Conservation (phyloP, 2,888 invertebrate species). For the Theodoxus fluviatilis region DNA sequence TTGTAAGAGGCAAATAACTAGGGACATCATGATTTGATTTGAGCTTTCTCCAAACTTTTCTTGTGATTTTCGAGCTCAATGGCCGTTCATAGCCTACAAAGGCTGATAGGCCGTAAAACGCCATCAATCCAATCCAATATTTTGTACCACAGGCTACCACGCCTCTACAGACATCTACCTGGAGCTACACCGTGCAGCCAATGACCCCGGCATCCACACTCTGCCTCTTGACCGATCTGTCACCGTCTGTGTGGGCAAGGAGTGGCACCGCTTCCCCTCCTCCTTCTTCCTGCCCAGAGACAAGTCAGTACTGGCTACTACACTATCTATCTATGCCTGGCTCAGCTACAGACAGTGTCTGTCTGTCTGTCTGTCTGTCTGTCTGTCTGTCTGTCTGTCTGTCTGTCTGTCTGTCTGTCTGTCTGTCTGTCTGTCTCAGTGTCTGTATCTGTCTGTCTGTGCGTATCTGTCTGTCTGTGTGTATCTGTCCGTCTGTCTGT, state of each 20-base stretch:
- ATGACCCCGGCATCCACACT: conserved; percentile 66
- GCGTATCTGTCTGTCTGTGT: too few relatives aligned
- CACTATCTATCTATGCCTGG: too few relatives aligned
- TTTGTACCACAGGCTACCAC: conserved; percentile 73
- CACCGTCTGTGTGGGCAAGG: conserved; percentile 92
- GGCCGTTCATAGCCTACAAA: too few relatives aligned
- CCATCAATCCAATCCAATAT: not conserved
- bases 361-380: too few relatives aligned
- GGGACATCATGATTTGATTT: too few relatives aligned
- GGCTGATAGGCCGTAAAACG: too few relatives aligned
- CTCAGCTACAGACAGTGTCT: not conserved
- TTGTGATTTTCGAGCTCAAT: too few relatives aligned
- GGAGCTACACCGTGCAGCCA: conserved; percentile 71
- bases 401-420: not conserved
- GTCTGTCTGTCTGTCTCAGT: not conserved
- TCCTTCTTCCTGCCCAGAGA: conserved; percentile 89
- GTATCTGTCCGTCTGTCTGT: not conserved
- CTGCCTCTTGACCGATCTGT: conserved; percentile 57
- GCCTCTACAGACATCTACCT: conserved; percentile 87
- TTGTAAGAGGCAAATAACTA: too few relatives aligned
- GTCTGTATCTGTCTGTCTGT: too few relatives aligned
- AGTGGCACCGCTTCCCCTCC: conserved; percentile 95
- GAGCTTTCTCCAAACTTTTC: too few relatives aligned
- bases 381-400: not conserved
- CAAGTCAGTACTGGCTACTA: conserved; percentile 62